A percentile compares a stretch with the other conserved stretches of the same genome.
phyloP scores from a whole-genome alignment of 2,113 vertebrate species.

The Mellivora capensis region DNA sequence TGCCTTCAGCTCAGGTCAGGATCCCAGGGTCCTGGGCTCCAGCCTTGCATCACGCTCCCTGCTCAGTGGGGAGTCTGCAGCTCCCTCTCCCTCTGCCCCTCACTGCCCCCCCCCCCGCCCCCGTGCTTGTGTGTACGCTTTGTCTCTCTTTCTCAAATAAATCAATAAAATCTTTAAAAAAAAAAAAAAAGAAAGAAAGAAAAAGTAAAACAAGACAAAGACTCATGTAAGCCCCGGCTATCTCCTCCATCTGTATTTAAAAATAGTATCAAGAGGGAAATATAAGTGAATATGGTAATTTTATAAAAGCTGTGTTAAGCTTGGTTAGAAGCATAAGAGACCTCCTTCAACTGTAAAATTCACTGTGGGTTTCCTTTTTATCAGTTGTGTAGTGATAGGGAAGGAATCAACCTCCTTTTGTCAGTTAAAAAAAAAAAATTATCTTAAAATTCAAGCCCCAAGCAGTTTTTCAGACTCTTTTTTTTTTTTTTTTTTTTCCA shows the following conservation, averaged over 20 bases:
- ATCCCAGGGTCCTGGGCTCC: not conserved
- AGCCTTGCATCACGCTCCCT: not conserved
- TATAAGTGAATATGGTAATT: not conserved
- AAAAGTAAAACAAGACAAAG: not conserved
- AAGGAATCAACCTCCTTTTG: slow-evolving; percentile 58
- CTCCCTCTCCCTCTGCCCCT: not conserved
- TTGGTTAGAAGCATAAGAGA: slow-evolving; percentile 14
- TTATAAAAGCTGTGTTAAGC: slow-evolving; percentile 26
- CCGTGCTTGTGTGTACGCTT: not conserved
- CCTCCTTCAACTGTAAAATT: slow-evolving; percentile 61
- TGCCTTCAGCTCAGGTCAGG: not conserved
- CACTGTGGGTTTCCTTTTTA: slow-evolving; percentile 60
- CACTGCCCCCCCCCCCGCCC: not conserved
- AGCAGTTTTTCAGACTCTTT: not conserved
- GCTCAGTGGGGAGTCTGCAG: not conserved
- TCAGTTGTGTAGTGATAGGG: slow-evolving; percentile 34
- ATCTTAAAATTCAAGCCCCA: slow-evolving; percentile 38
- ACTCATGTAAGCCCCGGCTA: not conserved
- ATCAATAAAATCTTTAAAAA: not conserved
- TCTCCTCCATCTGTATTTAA: not conserved
- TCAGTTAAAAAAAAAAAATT: slow-evolving; percentile 58
- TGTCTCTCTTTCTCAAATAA: not conserved
- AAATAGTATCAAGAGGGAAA: slow-evolving; percentile 29
- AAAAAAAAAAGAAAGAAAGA: not conserved
- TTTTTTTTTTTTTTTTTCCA: not conserved